phyloP scores from a whole-genome alignment of 1,140 invertebrate genomes.

The Pomacea maculata region DNA sequence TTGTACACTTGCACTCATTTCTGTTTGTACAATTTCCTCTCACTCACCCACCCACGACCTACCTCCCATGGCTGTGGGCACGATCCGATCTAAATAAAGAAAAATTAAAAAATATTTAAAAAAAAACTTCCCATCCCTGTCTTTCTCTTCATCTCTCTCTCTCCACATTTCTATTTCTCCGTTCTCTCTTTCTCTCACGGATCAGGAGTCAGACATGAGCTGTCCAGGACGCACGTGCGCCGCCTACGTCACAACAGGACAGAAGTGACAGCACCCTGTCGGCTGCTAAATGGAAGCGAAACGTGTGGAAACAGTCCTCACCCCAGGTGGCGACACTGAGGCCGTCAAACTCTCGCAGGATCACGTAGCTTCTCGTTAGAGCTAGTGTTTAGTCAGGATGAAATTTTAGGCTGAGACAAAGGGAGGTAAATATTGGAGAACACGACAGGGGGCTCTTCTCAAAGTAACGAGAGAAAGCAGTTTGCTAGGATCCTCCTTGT shows the following conservation, averaged over 20 bases:
- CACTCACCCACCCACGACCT: neutral
- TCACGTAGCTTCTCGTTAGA: neutral
- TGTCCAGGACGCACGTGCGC: neutral
- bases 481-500: too few relatives aligned
- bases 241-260: neutral
- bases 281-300: constrained; percentile 18
- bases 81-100: neutral
- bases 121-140: neutral
- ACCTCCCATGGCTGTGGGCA: neutral
- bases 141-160: constrained; percentile 9
- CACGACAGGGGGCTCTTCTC: too few relatives aligned
- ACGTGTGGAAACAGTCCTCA: neutral
- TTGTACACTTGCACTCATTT: constrained; percentile 1
- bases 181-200: neutral
- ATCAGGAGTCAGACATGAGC: neutral
- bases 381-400: too few relatives aligned
- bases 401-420: too few relatives aligned
- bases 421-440: too few relatives aligned
- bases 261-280: constrained; percentile 19
- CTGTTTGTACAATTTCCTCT: neutral
- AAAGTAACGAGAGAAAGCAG: too few relatives aligned
- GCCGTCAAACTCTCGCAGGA: constrained; percentile 4
- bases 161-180: neutral
- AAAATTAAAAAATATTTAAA: neutral
- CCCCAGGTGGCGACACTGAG: constrained; percentile 8